phyloP scores from a whole-genome alignment of 2,113 vertebrate genomes.

The Pteronura brasiliensis region DNA sequence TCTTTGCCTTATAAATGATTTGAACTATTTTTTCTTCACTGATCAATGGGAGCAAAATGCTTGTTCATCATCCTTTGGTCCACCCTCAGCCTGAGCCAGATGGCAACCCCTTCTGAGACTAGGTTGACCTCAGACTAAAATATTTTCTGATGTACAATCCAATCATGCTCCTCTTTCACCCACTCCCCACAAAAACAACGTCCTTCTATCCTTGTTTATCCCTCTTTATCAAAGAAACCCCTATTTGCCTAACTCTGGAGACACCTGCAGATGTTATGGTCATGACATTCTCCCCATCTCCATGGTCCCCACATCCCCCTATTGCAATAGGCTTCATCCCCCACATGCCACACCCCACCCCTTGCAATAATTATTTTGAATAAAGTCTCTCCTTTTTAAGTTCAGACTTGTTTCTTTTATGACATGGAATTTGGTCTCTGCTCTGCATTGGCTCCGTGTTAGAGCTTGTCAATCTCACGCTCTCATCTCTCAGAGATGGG shows the following conservation, averaged over 20 bases:
- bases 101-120: accelerated
- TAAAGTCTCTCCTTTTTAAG: background rate
- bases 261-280: background rate
- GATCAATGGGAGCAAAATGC: background rate
- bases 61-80: background rate
- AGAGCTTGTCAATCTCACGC: background rate
- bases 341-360: background rate
- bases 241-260: background rate
- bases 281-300: background rate
- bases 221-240: background rate
- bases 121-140: background rate
- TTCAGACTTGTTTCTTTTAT: background rate
- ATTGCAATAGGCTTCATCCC: background rate
- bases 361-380: background rate
- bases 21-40: background rate
- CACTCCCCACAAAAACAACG: background rate
- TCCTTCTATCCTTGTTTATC: background rate
- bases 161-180: background rate
- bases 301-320: background rate
- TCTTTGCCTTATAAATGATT: background rate
- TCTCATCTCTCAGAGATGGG: background rate
- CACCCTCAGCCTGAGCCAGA: background rate
- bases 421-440: background rate
- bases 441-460: background rate
- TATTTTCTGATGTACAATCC: too few species aligned